A percentile compares a stretch with the other conserved stretches of the same genome.
Evolutionary conservation across 37 sponge, comb jelly and placozoan species (phyloP).

Genomic region (Axinella damicornis): DNA sequence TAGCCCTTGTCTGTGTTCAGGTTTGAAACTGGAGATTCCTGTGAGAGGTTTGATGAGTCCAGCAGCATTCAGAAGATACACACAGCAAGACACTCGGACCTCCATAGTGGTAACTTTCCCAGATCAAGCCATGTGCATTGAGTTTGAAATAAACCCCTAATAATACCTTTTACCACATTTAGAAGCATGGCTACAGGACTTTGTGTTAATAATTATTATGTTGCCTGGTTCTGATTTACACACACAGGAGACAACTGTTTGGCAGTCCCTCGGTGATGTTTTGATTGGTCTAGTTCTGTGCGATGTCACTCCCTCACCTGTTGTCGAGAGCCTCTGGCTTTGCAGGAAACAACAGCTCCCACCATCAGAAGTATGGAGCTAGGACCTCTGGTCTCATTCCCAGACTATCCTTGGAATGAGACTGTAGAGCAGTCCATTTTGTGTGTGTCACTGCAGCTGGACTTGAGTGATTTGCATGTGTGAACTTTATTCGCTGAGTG

Average conservation of each 20-base stretch:
- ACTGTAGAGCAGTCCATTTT: not conserved
- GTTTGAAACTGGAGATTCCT: constrained; percentile 37
- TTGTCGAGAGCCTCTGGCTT: constrained; percentile 55
- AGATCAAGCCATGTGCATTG: too few relatives aligned
- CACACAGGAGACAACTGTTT: too few relatives aligned
- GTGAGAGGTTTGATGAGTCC: constrained; percentile 24
- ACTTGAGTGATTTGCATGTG: too few relatives aligned
- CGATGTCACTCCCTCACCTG: constrained; percentile 11
- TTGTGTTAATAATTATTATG: too few relatives aligned
- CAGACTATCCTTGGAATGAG: too few relatives aligned
- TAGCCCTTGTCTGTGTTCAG: not conserved
- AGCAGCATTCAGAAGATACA: constrained; percentile 16
- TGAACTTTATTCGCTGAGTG: not conserved
- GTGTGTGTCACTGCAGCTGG: too few relatives aligned
- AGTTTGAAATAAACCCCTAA: too few relatives aligned
- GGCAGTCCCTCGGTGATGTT: too few relatives aligned
- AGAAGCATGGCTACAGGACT: too few relatives aligned
- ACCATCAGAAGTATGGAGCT: not conserved
- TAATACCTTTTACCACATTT: too few relatives aligned
- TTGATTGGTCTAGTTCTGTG: not conserved
- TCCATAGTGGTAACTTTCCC: too few relatives aligned
- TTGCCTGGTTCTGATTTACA: too few relatives aligned
- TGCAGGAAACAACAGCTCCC: constrained; percentile 32
- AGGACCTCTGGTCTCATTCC: not conserved
- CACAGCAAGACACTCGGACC: not conserved